Evolutionary conservation across 2,797 vertebrate genomes (phyloP), one percentile per base, ranked within the genome.

Genomic region (Ctenopoma kingsleyae): DNA sequence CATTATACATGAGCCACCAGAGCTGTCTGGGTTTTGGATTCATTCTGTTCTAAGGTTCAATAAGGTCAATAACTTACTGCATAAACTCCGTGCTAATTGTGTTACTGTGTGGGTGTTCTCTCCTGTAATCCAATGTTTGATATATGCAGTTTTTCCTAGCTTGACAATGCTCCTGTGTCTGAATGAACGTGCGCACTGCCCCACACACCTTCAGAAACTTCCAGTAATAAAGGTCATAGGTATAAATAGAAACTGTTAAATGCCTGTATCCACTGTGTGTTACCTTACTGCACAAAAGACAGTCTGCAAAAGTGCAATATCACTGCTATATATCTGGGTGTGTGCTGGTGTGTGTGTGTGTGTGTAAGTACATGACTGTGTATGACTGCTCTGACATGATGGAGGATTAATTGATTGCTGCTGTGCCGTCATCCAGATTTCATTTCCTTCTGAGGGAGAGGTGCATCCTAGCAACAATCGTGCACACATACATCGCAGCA

Each of bases 401-500:
- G 58, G 63, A 71, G 74, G 77, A 86, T 90, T 88, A 90, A 91
- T 88, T 88, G 84, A 91, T 89, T 74, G 84, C 74, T 70, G 65
- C 84, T 80, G 71, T 70, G 77, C 74, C 47, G 46, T 87, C 81
- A 78, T 86, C 82, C 69, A 78, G 85, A 84, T 89, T 90, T 88
- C 23, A 90, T 90, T 92, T 87, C 88, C 87, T 85, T 81, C 56
- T 44, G 68, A 81, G 80, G 83, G 72, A 79, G 76, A 86, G 61
- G 81, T 67, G 90, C 89, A 80, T 86, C 90, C 85, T 88, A 89
- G 89, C 84, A 91, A 91, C 90, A 90, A 80, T 81, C 81, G 81
- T 51, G 72, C 70, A 47, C 41, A 59, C 75, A 78, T 63, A 79
- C 57, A 66, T 43, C 25, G n/a, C 51, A 53, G 49, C n/a, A 23